A percentile compares a stretch with the other conserved stretches of the same genome.
These are phyloP conservation scores for Mycteria americana DNA, from an alignment of 2,797 vertebrate genomes.

Conservation along the genomic window DNA sequence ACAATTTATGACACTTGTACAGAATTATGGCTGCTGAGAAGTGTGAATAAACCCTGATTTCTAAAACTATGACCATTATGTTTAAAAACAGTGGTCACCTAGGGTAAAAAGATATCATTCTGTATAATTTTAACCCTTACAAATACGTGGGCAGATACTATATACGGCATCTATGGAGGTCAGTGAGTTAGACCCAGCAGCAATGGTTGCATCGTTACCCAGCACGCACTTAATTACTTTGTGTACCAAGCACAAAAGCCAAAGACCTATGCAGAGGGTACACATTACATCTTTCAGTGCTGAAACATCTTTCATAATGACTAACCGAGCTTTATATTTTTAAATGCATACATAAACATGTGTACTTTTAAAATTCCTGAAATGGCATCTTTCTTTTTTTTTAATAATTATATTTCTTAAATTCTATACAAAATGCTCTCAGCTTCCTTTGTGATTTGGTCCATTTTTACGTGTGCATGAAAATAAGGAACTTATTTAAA, in stretches of 20 bases:
- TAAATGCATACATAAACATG: not conserved
- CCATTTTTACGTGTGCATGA: not conserved
- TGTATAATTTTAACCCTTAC: conserved; percentile 3
- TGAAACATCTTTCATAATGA: not conserved
- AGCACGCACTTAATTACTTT: not conserved
- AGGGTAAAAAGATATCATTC: not conserved
- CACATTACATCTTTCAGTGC: not conserved
- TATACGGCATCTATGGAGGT: not conserved
- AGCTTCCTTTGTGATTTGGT: not conserved
- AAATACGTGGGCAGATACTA: not conserved
- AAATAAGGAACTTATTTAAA: not conserved
- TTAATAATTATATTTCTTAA: not conserved
- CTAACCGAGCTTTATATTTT: not conserved
- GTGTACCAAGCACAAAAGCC: not conserved
- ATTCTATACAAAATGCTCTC: not conserved
- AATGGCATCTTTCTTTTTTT: not conserved
- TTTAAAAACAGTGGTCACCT: not conserved
- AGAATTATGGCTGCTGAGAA: conserved; percentile 12
- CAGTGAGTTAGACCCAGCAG: not conserved
- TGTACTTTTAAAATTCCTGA: not conserved
- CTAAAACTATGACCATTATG: not conserved
- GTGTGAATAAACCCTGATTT: not conserved
- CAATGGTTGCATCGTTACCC: not conserved
- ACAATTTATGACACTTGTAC: not conserved
- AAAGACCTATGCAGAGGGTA: not conserved